Evolutionary conservation across 2,113 vertebrate species (phyloP), one percentile per base, ranked within the genome.

Genomic region (Myodes glareolus): DNA sequence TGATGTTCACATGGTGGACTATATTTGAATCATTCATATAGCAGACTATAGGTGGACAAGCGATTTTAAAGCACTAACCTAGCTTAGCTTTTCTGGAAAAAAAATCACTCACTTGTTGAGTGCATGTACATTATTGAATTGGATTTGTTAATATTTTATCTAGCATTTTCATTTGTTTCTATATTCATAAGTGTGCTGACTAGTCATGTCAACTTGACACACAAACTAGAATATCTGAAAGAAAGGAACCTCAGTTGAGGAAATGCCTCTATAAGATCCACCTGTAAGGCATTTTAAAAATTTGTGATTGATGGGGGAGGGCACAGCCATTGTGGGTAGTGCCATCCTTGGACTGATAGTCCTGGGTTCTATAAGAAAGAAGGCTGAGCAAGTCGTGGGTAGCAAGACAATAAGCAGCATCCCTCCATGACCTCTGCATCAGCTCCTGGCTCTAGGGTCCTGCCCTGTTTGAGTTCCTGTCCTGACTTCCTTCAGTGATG

Each of bases 141-240:
- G 85, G 10, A 93, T 86, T 93, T 92, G 39, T 33, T 92, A 89
- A 63, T 86, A 84, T 89, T 93, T 96, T 96, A 36, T 94, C 91
- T 50, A 94, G 29, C 29, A 0, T 47, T 86, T 88, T 98, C 33
- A 21, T 75, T 85, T 94, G 33, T 92, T 95, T 95, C 61, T 93
- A 0, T 95, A 63, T 75, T 91, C 50, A 86, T 39, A 50, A 95
- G 6, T 10, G 36, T 82, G 36, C 23, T 82, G 23, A 25, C 80
- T 39, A 29, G 55, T 82, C 36, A 61, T 16, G 50, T 61, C 80
- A 39, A 8, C 36, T 82, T 82, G 80, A 82, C 36, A 82, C 6
- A 55, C 19, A 58, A 27, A 61, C 33, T 72, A 72, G 47, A 61
- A 61, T 81, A 61, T n/a, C 52, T 61, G 80, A 61, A 82, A 82